Evolutionary conservation across 2,113 vertebrate species (phyloP).

Genomic region (Sebastes fasciatus): DNA sequence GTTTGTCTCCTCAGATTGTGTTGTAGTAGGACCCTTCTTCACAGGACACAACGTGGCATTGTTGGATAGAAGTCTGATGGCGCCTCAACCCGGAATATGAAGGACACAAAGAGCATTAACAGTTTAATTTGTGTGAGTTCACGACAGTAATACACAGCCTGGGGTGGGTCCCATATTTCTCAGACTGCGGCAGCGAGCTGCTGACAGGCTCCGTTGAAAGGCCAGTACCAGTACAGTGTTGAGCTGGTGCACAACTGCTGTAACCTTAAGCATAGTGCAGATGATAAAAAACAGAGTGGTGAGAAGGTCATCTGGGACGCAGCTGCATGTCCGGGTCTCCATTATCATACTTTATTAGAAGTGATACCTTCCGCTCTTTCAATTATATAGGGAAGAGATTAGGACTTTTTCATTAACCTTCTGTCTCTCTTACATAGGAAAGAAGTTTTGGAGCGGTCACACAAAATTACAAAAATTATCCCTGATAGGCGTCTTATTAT

Average conservation of each 20-base stretch:
- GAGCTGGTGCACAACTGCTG: conserved; percentile 10
- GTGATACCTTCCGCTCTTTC: conserved; percentile 68
- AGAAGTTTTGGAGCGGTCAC: conserved; percentile 42
- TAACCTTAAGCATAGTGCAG: conserved; percentile 40
- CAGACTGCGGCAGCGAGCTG: not conserved
- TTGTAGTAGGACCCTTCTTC: too few species aligned
- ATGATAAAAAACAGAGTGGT: conserved; percentile 34
- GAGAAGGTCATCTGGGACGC: conserved; percentile 47
- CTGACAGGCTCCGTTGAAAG: conserved; percentile 22
- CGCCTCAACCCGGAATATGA: conserved; percentile 5
- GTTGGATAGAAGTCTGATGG: not conserved
- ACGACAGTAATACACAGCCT: not conserved
- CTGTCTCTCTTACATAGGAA: conserved; percentile 40
- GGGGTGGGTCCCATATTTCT: conserved; percentile 10
- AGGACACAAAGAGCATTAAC: conserved; percentile 26
- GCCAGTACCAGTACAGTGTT: conserved; percentile 1
- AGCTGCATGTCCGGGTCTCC: conserved; percentile 43
- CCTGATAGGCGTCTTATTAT: conserved; percentile 29
- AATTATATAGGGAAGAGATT: conserved; percentile 60
- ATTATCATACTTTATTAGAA: conserved; percentile 65
- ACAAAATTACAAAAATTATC: conserved; percentile 49
- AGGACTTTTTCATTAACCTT: conserved; percentile 67
- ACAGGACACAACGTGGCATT: too few species aligned
- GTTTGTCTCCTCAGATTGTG: too few species aligned
- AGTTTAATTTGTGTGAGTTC: conserved; percentile 43